Conservation (phyloP, 2,797 vertebrate species). For the Thalassophryne amazonica region DNA sequence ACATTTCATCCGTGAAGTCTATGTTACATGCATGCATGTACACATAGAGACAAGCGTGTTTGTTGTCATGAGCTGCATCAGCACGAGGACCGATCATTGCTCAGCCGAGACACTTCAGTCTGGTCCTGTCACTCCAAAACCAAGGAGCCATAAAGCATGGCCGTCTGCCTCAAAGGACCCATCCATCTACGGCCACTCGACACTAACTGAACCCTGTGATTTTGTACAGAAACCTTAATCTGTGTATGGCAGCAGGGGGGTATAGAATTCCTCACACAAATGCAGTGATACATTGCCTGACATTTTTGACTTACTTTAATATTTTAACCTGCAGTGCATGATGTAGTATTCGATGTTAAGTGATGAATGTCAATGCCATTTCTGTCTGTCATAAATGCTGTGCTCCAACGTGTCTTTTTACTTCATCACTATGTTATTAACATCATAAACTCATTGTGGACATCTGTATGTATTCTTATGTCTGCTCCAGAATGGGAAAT, state of each 20-base stretch:
- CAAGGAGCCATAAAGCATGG: slow-evolving; percentile 61
- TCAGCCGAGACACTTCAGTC: slow-evolving; percentile 55
- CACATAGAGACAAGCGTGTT: slow-evolving; percentile 2
- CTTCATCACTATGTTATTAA: too few species aligned
- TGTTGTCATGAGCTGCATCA: slow-evolving; percentile 38
- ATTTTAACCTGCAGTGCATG: neutral
- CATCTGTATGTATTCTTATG: neutral
- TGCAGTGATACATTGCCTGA: neutral
- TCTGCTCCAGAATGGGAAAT: neutral
- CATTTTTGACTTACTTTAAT: neutral
- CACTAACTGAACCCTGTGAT: slow-evolving; percentile 52
- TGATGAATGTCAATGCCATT: neutral
- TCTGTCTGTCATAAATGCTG: too few species aligned
- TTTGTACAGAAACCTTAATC: slow-evolving; percentile 28
- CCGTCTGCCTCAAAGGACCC: slow-evolving; percentile 61
- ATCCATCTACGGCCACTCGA: slow-evolving; percentile 54
- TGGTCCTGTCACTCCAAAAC: slow-evolving; percentile 63
- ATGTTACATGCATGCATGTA: slow-evolving; percentile 2
- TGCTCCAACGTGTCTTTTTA: too few species aligned
- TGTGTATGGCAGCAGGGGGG: slow-evolving; percentile 15
- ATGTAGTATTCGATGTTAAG: neutral
- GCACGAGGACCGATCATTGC: slow-evolving; percentile 49
- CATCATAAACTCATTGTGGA: neutral
- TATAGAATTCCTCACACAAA: slow-evolving; percentile 20
- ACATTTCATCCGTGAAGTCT: too few species aligned